Percentiles rank a stretch among this genome's conserved stretches.
phyloP scores from a whole-genome alignment of 2,113 vertebrate genomes.

The Melanostigma gelatinosum region DNA sequence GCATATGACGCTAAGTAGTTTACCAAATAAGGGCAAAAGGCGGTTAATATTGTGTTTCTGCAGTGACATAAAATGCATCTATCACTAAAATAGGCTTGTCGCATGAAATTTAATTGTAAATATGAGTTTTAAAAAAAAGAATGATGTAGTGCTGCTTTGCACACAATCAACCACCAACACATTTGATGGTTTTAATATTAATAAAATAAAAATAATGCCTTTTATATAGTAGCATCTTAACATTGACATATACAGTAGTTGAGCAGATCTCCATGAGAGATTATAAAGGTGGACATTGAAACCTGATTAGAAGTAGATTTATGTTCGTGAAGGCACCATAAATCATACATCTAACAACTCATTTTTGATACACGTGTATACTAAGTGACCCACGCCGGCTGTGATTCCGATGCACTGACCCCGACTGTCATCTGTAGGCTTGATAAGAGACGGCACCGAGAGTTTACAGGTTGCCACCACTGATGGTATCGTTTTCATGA shows the following conservation, averaged over 20 bases:
- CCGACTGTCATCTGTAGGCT: slow-evolving; percentile 15
- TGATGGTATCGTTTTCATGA: slow-evolving; percentile 56
- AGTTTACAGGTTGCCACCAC: slow-evolving; percentile 33
- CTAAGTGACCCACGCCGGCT: slow-evolving; percentile 19
- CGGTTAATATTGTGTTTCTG: neutral
- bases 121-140: neutral
- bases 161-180: neutral
- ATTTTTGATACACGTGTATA: slow-evolving; percentile 4
- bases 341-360: slow-evolving; percentile 7
- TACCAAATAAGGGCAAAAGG: neutral
- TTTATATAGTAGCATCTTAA: neutral
- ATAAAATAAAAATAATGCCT: neutral
- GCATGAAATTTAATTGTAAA: neutral
- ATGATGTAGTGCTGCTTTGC: neutral
- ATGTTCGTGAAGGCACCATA: neutral
- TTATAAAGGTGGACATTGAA: slow-evolving; percentile 10
- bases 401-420: slow-evolving; percentile 18
- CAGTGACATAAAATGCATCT: neutral
- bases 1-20: neutral
- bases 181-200: neutral
- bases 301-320: neutral
- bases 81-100: neutral
- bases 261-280: neutral
- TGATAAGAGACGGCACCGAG: slow-evolving; percentile 11
- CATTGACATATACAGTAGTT: neutral